Base-by-base conservation (phyloP, 2,888 invertebrate genomes). In the Chrysodeixis includens region DNA sequence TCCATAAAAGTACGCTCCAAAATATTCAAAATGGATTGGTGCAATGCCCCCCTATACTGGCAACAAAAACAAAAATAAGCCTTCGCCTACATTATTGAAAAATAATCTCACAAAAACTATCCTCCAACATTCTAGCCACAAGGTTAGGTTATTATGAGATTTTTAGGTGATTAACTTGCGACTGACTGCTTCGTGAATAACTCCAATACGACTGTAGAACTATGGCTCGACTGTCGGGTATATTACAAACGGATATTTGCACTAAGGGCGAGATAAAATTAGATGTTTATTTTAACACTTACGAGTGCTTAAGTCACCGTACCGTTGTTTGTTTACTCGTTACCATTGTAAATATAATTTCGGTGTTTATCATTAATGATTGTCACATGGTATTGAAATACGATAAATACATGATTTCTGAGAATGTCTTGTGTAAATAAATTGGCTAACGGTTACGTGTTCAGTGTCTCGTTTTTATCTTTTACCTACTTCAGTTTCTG, bases 171-270 rank as follows among this genome's bases (percentile, higher is more conserved):
- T 73, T 69, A 69, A 78, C 78, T 69, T 58, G 46, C 46, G 46
- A 55, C 53, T 58, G 51, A 46, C 55, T 73, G 57, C 18, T 46
- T 30, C 10, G 26, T 18, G 26, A 51, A 22, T 32, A n/a, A 46
- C 54, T 22, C 32, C 9, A 22, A 52, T 57, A 30, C 32, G 22
- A 10, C 57, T 30, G 44, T 10, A 14, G 22, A 35, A 22, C 30
- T 30, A 49, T 58, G 62, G 40, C 63, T 20, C 20, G 52, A 52
- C 62, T 30, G 40, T 53, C n/a, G 65, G 60, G 66, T 69, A 69
- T 69, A 69, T 51, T 52, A 66, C 65, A 66, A 76, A 62, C 78
- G 76, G 76, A 78, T 78, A 76, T 76, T 76, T 78, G 75, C 78
- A 62, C 74, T 61, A 63, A 74, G 78, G 70, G 67, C 32, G 61